Evolutionary conservation across 1,140 invertebrate genomes (phyloP).

Genomic region (Gonioctena quinquepunctata): DNA sequence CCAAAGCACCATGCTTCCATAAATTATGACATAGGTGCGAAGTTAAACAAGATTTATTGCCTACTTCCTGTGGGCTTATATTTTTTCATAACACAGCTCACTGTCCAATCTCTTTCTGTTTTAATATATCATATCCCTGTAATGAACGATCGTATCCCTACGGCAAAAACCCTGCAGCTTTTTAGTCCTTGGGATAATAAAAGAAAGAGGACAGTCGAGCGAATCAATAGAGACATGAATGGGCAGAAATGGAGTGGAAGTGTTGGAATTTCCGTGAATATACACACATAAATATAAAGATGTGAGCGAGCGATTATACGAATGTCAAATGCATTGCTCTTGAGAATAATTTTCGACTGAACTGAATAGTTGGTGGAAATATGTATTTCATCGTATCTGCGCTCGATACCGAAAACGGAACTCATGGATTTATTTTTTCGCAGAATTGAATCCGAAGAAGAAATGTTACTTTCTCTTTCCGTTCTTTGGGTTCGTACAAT

Average conservation of each 20-base stretch:
- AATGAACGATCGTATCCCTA: background rate
- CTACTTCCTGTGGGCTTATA: slow-evolving; percentile 20
- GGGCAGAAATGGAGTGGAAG: background rate
- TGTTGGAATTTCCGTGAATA: background rate
- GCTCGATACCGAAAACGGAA: no score
- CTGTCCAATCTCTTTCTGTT: slow-evolving; percentile 21
- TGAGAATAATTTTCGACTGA: background rate
- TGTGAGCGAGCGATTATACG: background rate
- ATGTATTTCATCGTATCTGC: no score
- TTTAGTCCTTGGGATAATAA: background rate
- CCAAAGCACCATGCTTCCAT: background rate
- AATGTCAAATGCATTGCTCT: background rate
- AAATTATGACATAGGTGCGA: slow-evolving; percentile 27
- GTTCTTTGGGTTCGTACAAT: no score
- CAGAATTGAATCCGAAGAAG: no score
- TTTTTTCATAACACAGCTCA: slow-evolving; percentile 26
- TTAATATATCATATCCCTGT: slow-evolving; percentile 22
- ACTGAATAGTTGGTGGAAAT: no score
- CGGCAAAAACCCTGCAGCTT: background rate
- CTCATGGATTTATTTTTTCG: no score
- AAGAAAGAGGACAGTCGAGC: background rate
- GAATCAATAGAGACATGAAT: background rate
- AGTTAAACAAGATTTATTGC: slow-evolving; percentile 25
- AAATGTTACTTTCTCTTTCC: no score
- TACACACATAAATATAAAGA: background rate